phyloP scores from a whole-genome alignment of 1,140 invertebrate species.

The Hycleus cichorii region DNA sequence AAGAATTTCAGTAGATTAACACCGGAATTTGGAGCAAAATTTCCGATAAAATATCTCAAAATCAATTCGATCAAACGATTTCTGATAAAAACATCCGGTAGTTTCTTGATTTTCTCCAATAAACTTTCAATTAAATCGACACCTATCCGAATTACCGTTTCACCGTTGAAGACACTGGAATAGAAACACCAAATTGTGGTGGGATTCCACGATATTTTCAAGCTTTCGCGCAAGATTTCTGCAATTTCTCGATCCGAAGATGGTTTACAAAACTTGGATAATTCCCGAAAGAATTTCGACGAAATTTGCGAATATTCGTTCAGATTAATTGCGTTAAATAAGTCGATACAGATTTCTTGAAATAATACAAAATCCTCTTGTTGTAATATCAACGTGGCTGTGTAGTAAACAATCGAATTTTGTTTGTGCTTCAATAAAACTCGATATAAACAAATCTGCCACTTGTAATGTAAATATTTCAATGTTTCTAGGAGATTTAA shows the following conservation, averaged over 20 bases:
- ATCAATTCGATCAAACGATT: no score
- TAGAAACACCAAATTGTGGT: slow-evolving; percentile 18
- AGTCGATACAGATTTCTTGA: slow-evolving; percentile 2
- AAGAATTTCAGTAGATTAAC: no score
- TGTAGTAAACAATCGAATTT: slow-evolving; percentile 17
- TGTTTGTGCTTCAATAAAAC: slow-evolving; percentile 28
- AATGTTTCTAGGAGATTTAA: slow-evolving; percentile 29
- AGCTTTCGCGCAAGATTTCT: slow-evolving; percentile 16
- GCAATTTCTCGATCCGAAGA: slow-evolving; percentile 4
- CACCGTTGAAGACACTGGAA: background rate
- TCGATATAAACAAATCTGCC: slow-evolving; percentile 31
- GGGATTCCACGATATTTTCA: slow-evolving; percentile 20
- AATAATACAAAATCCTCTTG: slow-evolving; percentile 11
- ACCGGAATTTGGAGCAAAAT: no score
- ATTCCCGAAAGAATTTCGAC: slow-evolving; percentile 11
- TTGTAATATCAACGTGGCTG: slow-evolving; percentile 18
- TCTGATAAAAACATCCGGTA: no score
- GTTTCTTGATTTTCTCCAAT: no score
- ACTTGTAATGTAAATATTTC: slow-evolving; percentile 23
- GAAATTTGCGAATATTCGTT: slow-evolving; percentile 15
- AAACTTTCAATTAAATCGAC: no score
- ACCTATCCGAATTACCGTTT: background rate
- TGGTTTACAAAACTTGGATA: slow-evolving; percentile 11
- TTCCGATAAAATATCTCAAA: no score
- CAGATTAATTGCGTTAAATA: slow-evolving; percentile 23